Evolutionary conservation across 1,140 invertebrate species (phyloP), one percentile per base, ranked within the genome.

Genomic region (Drosophila nikananu): DNA sequence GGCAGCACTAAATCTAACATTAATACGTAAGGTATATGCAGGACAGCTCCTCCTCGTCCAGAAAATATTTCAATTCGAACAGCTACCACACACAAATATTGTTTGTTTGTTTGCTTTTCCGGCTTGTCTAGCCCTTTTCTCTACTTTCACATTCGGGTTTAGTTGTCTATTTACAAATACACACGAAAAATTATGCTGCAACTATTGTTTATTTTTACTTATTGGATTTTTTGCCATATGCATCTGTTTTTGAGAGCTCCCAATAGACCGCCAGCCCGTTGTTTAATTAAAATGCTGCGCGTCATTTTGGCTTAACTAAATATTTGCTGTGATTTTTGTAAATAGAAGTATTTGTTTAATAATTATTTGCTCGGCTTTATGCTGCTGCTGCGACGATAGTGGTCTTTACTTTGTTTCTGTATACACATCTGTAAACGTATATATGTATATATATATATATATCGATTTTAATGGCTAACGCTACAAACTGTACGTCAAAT

Each of bases 291-390:
- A 78, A 78, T 78, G 39, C 65, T 62, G 49, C 44, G 59, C 48
- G 65, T 60, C 71, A 63, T 59, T 77, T 71, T 77, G 67, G 75
- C 74, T 90, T 72, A 90, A 89, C 81, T 79, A 89, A 84, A 90
- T 84, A 74, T 77, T 84, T 90, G 72, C 54, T 89, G 80, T 59
- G 54, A 61, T 73, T 84, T 84, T 77, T 83, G 80, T 89, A 89
- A 89, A 90, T 90, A 89, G 61, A 81, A 72, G 60, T 80, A 76
- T 83, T 90, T 81, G 72, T 75, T 82, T 72, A 84, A 70, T 89
- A 81, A 80, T 81, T 84, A 73, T 84, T 73, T 72, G 66, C 68
- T 79, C 74, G 77, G 83, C 51, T 73, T 70, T 70, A 73, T 51
- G 55, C 66, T 61, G 75, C 42, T 46, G 44, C 44, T 46, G 42